These are phyloP conservation scores for Caenorhabditis uteleia DNA, from an alignment of 2,888 invertebrate species.

Conservation along the genomic window DNA sequence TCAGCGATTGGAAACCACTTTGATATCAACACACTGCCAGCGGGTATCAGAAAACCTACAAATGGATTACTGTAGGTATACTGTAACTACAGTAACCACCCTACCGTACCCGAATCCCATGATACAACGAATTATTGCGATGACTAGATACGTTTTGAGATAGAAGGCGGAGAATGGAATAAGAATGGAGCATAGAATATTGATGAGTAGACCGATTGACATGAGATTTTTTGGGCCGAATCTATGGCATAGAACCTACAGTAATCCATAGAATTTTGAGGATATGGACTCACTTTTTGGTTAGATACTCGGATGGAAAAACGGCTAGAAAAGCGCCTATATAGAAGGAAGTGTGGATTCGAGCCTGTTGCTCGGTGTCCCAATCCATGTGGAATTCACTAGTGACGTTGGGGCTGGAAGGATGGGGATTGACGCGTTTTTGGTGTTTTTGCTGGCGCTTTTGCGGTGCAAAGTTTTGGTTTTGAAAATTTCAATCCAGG, in stretches of 20 bases:
- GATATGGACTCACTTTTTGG: slow-evolving; percentile 35
- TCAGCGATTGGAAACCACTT: slow-evolving; percentile 66
- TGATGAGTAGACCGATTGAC: slow-evolving; percentile 46
- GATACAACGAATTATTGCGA: slow-evolving; percentile 44
- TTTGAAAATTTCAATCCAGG: neutral
- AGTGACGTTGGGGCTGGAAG: no score
- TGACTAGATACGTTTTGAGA: slow-evolving; percentile 34
- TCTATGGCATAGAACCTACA: slow-evolving; percentile 3
- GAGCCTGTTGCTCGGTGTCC: slow-evolving; percentile 54
- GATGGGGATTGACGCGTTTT: no score
- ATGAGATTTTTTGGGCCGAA: slow-evolving; percentile 60
- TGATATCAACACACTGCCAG: slow-evolving; percentile 58
- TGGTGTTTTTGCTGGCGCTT: slow-evolving; percentile 12
- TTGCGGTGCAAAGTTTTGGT: slow-evolving; percentile 11
- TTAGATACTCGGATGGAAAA: slow-evolving; percentile 51
- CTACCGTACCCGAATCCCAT: slow-evolving; percentile 64
- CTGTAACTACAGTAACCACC: neutral
- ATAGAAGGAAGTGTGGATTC: slow-evolving; percentile 63
- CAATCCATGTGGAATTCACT: slow-evolving; percentile 55
- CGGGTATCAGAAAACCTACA: slow-evolving; percentile 60
- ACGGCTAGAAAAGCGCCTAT: slow-evolving; percentile 59
- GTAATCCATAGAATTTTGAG: neutral
- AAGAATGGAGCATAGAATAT: slow-evolving; percentile 45
- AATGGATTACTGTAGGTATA: slow-evolving; percentile 29
- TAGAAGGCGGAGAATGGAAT: slow-evolving; percentile 52